phyloP scores from a whole-genome alignment of 1,140 invertebrate genomes.

The Trinorchestia longiramus region DNA sequence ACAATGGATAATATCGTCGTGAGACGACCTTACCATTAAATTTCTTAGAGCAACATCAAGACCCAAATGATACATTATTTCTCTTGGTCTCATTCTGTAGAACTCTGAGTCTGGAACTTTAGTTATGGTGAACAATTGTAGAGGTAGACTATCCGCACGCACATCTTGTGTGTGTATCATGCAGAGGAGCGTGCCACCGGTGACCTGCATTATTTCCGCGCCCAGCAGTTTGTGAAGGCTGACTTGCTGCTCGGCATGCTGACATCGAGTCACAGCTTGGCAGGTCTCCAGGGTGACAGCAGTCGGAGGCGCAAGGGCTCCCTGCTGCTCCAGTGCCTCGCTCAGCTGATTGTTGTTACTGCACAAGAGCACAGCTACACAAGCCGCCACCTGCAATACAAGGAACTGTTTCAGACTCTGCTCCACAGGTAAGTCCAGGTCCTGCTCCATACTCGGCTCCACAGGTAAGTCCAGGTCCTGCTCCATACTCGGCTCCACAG shows the following conservation, averaged over 20 bases:
- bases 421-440: no score
- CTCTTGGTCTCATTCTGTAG: background rate
- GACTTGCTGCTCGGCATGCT: background rate
- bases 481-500: no score
- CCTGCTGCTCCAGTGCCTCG: background rate
- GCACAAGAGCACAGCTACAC: background rate
- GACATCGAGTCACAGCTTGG: background rate
- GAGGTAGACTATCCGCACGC: background rate
- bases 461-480: no score
- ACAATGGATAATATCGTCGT: background rate
- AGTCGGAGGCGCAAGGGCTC: no score
- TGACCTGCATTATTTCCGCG: background rate
- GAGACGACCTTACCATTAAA: background rate
- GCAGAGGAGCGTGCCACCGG: background rate
- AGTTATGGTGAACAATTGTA: background rate
- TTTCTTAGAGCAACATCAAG: background rate
- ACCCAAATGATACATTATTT: background rate
- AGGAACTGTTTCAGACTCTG: no score
- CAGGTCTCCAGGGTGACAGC: background rate
- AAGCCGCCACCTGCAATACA: background rate
- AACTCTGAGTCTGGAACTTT: background rate
- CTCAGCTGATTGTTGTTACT: background rate
- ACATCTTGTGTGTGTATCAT: background rate
- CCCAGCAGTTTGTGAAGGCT: background rate
- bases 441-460: no score